A percentile compares a stretch with the other conserved stretches of the same genome.
phyloP scores from a whole-genome alignment of 2,113 vertebrate species.

The Hucho hucho region DNA sequence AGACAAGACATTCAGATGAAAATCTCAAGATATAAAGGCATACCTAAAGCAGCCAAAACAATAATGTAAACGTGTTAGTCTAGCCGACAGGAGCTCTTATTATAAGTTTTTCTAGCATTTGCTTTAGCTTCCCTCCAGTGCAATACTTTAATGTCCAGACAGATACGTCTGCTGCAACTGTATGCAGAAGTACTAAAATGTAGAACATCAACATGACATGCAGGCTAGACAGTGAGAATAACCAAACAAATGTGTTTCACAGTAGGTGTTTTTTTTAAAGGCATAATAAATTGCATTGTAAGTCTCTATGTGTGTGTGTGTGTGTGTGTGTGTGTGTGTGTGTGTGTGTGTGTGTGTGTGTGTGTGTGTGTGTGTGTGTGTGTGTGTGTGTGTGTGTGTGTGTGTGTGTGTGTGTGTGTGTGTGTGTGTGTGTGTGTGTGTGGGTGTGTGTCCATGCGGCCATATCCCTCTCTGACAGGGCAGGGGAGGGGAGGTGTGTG shows the following conservation, averaged over 20 bases:
- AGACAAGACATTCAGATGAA: conserved; percentile 77
- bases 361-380: background rate
- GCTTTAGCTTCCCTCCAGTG: background rate
- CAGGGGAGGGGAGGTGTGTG: conserved; percentile 4
- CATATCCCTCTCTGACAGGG: background rate
- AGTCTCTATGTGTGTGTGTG: conserved; percentile 1
- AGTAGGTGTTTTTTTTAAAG: background rate
- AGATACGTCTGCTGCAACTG: background rate
- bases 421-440: conserved; percentile 8
- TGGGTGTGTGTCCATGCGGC: background rate
- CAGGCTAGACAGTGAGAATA: background rate
- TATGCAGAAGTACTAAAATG: background rate
- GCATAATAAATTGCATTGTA: conserved; percentile 6
- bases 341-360: conserved; percentile 10
- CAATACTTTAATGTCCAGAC: background rate
- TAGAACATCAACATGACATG: background rate
- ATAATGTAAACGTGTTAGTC: conserved; percentile 22
- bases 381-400: background rate
- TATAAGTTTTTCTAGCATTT: conserved; percentile 8
- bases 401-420: background rate
- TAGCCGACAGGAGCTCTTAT: conserved; percentile 11
- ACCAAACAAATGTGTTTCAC: background rate
- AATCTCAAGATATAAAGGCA: conserved; percentile 69
- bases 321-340: conserved; percentile 56
- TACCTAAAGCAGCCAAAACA: background rate